Base-by-base conservation (phyloP, 2,888 invertebrate species). In the Eupeodes latifasciatus region DNA sequence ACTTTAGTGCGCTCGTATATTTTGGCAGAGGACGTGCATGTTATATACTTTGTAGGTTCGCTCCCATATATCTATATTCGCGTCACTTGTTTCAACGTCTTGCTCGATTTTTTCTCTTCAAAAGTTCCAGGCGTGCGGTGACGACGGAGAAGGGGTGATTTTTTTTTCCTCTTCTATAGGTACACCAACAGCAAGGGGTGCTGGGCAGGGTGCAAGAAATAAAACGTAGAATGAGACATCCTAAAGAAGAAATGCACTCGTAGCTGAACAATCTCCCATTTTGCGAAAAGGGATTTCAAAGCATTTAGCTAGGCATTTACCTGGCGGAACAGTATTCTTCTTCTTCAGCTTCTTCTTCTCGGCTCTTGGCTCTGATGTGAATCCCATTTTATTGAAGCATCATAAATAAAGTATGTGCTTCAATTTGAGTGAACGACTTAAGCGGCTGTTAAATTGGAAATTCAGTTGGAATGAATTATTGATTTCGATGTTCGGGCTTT, bases 391-490 rank as follows among this genome's bases (percentile, higher is more conserved):
- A 88, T 88, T 88, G 85, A 85, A 88, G 88, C 71, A 88, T 88
- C 88, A 88, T 88, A 88, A 88, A 88, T 88, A 88, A 88, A 85
- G 81, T 81, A 88, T 88, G 88, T 81, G 81, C 88, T 88, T 85
- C 88, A 88, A 81, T 88, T 88, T 88, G 81, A 88, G 81, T 81
- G 85, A 85, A 84, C 88, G 81, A 85, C 78, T 88, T 85, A 88
- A 88, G 74, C 78, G 85, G 85, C 77, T 88, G 81, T 88, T 81
- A 85, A 88, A 81, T 62, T 66, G 66, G 51, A 62, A 87, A 72
- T 72, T 84, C 61, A 74, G 80, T 67, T 49, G 80, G 57, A 80
- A 71, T 83, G 64, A 80, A 83, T 83, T 79, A 83, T 83, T 79
- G 79, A 87, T 79, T 83, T 64, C 72, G 49, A 57, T 66, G 62